These are phyloP conservation scores for Diplazon laetatorius DNA, from an alignment of 2,888 invertebrate genomes.

Conservation along the genomic window DNA sequence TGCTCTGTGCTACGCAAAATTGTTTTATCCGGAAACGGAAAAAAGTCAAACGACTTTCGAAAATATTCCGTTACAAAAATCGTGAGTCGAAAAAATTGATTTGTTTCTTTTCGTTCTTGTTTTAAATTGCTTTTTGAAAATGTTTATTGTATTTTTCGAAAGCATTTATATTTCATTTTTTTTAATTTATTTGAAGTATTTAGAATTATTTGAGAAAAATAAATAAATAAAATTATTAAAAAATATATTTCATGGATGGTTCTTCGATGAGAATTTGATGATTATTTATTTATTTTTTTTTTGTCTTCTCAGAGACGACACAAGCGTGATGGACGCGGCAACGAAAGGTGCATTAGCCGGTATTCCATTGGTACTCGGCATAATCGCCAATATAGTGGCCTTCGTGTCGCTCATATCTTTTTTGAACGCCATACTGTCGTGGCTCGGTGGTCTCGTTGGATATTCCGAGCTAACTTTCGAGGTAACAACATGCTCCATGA, in stretches of 20 bases:
- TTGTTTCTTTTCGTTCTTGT: background rate
- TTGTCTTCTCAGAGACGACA: slow-evolving; percentile 90
- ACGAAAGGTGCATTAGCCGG: slow-evolving; percentile 94
- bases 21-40: slow-evolving; percentile 96
- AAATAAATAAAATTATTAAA: no score
- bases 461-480: slow-evolving; percentile 84
- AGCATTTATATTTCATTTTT: background rate
- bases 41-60: slow-evolving; percentile 89
- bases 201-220: no score
- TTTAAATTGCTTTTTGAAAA: no score
- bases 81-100: slow-evolving; percentile 83
- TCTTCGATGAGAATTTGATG: slow-evolving; percentile 5
- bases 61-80: slow-evolving; percentile 88
- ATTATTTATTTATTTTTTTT: slow-evolving; percentile 25
- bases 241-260: no score
- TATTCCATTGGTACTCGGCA: slow-evolving; percentile 91
- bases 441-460: slow-evolving; percentile 92
- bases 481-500: no score
- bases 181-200: no score
- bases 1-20: slow-evolving; percentile 93
- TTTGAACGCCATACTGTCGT: slow-evolving; percentile 90
- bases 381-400: slow-evolving; percentile 95
- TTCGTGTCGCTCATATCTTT: slow-evolving; percentile 95
- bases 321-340: slow-evolving; percentile 95
- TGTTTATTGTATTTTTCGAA: no score